phyloP scores from a whole-genome alignment of 2,888 invertebrate genomes.

The Amblyjoppa proteus region DNA sequence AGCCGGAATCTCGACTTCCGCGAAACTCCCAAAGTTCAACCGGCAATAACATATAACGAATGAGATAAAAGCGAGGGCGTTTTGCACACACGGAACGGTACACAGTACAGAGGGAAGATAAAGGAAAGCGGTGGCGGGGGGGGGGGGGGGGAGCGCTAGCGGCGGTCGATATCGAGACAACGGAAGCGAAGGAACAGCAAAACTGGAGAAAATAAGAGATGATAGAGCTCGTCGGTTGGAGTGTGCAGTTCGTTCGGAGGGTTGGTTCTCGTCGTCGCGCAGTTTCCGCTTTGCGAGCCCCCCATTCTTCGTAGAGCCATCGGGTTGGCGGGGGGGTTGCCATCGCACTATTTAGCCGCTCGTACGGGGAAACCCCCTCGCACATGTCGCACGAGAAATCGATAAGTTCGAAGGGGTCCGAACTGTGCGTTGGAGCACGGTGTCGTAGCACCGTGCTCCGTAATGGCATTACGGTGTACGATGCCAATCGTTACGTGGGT shows the following conservation, averaged over 20 bases:
- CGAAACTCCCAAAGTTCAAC: no score
- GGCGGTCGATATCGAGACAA: conserved; percentile 48
- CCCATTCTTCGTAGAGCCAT: conserved; percentile 49
- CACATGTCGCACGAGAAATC: conserved; percentile 67
- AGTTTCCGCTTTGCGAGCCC: conserved; percentile 43
- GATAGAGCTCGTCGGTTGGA: background rate
- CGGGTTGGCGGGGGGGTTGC: conserved; percentile 45
- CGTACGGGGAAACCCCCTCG: conserved; percentile 49
- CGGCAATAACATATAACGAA: background rate
- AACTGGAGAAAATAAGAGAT: conserved; percentile 8
- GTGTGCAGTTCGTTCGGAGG: conserved; percentile 14
- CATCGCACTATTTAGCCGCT: conserved; percentile 46
- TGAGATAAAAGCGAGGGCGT: background rate
- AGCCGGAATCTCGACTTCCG: no score
- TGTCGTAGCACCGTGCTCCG: conserved; percentile 22
- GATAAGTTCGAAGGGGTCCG: conserved; percentile 71
- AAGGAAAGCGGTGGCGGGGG: background rate
- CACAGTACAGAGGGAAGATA: conserved; percentile 14
- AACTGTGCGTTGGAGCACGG: conserved; percentile 41
- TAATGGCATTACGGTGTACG: background rate
- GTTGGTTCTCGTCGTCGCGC: conserved; percentile 36
- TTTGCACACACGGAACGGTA: background rate
- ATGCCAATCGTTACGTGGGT: background rate
- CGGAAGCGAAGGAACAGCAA: conserved; percentile 35
- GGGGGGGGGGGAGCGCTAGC: conserved; percentile 1